Evolutionary conservation across 2,797 vertebrate species (phyloP).

Genomic region (Sebastes trivittatus): DNA sequence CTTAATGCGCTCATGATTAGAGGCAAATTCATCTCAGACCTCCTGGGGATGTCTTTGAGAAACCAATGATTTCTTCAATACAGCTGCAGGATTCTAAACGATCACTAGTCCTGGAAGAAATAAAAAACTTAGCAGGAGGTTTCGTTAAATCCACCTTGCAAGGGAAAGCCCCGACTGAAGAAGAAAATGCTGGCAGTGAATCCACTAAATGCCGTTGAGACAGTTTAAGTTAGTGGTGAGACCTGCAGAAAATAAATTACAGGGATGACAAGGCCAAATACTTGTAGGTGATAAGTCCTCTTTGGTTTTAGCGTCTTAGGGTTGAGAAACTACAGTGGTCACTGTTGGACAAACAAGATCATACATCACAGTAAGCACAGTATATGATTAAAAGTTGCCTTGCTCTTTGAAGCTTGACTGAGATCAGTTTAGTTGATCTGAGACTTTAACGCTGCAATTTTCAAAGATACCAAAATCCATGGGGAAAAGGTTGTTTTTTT

Average conservation of each 20-base stretch:
- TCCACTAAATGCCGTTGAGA: slow-evolving; percentile 11
- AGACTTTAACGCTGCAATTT: not conserved
- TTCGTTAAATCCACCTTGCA: not conserved
- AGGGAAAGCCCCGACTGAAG: not conserved
- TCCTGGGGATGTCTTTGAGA: slow-evolving; percentile 1
- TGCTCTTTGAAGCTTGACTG: not conserved
- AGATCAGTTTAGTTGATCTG: not conserved
- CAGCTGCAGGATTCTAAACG: not conserved
- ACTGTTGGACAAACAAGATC: not conserved
- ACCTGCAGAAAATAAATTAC: slow-evolving; percentile 13
- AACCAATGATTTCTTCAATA: slow-evolving; percentile 10
- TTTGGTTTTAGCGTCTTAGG: not conserved
- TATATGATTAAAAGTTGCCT: not conserved
- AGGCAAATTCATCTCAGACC: slow-evolving; percentile 17
- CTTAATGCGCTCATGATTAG: slow-evolving; percentile 8
- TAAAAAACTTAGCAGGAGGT: not conserved
- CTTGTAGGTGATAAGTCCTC: not conserved
- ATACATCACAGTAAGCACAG: not conserved
- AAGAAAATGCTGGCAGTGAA: slow-evolving; percentile 28
- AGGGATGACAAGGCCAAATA: not conserved
- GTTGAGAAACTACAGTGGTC: not conserved
- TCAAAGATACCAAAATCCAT: not conserved
- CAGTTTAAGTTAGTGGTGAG: slow-evolving; percentile 8
- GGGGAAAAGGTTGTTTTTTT: not conserved
- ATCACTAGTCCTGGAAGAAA: not conserved